Evolutionary conservation across 2,113 vertebrate species (phyloP).

Genomic region (Bos indicus): DNA sequence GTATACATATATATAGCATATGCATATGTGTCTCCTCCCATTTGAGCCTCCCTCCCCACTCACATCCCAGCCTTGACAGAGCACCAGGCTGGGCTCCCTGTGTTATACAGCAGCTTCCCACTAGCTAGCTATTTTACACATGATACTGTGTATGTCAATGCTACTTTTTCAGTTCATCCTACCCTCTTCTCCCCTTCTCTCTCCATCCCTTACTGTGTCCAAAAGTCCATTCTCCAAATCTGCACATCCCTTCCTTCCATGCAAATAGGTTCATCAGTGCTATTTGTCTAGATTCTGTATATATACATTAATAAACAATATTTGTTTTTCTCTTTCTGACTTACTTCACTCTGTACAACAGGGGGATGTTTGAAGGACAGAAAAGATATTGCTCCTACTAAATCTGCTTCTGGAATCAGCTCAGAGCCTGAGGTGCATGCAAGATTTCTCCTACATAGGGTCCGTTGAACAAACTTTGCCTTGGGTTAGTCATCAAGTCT

Average conservation of each 20-base stretch:
- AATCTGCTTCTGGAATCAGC: not conserved
- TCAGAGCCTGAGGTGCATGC: not conserved
- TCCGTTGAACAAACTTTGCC: not conserved
- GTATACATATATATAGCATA: not conserved
- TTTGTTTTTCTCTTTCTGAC: not conserved
- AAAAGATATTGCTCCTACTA: not conserved
- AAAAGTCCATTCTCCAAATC: not conserved
- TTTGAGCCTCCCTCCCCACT: not conserved
- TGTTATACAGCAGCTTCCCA: not conserved
- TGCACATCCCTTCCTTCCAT: not conserved
- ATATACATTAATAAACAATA: not conserved
- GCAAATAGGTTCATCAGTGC: not conserved
- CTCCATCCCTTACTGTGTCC: not conserved
- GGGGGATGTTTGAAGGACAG: not conserved
- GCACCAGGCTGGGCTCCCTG: not conserved
- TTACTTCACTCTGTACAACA: not conserved
- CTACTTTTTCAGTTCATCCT: not conserved
- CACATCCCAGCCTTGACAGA: not conserved
- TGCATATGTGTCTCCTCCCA: not conserved
- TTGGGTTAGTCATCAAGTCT: not conserved
- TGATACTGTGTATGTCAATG: not conserved
- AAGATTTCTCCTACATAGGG: not conserved
- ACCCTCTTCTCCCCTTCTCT: not conserved
- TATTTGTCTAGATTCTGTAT: not conserved
- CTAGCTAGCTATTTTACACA: not conserved